phyloP scores from a whole-genome alignment of 2,797 vertebrate species.

The Coilia nasus region DNA sequence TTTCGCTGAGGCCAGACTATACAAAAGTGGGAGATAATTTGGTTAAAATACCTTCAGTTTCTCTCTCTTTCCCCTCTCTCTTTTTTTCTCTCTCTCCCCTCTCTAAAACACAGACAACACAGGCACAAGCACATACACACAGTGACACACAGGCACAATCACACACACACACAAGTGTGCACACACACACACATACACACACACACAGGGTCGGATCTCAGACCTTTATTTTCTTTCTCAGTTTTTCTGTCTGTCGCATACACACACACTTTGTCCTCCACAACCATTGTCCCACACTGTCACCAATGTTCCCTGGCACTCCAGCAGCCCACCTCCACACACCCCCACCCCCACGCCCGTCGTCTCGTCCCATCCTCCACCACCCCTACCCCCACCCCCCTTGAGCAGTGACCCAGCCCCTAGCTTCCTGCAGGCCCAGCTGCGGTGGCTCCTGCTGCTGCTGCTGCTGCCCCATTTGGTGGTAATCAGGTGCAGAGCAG shows the following conservation, averaged over 20 bases:
- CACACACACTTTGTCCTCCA: not conserved
- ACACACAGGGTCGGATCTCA: too few species aligned
- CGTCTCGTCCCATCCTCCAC: too few species aligned
- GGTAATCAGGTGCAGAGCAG: slow-evolving; percentile 93
- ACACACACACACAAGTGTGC: not conserved
- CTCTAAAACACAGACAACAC: not conserved
- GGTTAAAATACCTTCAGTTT: not conserved
- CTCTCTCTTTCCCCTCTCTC: not conserved
- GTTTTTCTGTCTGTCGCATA: not conserved
- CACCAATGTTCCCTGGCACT: slow-evolving; percentile 24
- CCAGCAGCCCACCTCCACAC: slow-evolving; percentile 38
- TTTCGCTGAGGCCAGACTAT: slow-evolving; percentile 23
- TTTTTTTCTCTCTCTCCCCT: slow-evolving; percentile 25
- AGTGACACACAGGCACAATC: not conserved
- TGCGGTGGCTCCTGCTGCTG: slow-evolving; percentile 68
- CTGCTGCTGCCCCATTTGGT: slow-evolving; percentile 84
- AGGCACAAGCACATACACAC: not conserved
- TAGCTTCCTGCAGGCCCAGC: slow-evolving; percentile 57
- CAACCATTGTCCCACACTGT: not conserved
- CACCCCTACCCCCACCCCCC: slow-evolving; percentile 22
- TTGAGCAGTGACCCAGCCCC: slow-evolving; percentile 15
- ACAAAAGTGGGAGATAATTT: not conserved
- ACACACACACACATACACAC: not conserved
- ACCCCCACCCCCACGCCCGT: slow-evolving; percentile 33
- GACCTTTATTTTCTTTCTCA: not conserved